Percentiles rank a stretch among this genome's conserved stretches.
Evolutionary conservation across 1,140 invertebrate species (phyloP).

Genomic region (Temnothorax longispinosus): DNA sequence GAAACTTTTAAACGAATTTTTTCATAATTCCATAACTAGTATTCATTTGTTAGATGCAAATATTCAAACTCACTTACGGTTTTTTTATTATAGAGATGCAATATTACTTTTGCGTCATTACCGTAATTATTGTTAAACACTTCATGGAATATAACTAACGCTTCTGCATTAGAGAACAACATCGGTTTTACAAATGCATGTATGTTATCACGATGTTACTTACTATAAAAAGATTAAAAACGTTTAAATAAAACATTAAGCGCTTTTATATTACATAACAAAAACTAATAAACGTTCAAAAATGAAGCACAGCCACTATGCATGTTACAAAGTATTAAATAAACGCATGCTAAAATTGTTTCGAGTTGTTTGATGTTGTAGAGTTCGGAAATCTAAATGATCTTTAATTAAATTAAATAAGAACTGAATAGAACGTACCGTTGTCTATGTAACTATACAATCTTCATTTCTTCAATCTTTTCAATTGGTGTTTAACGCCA

Average conservation of each 20-base stretch:
- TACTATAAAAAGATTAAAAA: slow-evolving; percentile 18
- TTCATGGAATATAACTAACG: slow-evolving; percentile 1
- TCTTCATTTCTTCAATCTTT: not conserved
- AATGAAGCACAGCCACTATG: slow-evolving; percentile 67
- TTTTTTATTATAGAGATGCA: not conserved
- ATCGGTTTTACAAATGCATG: slow-evolving; percentile 63
- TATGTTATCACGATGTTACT: slow-evolving; percentile 21
- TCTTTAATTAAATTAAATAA: slow-evolving; percentile 13
- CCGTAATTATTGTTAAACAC: not conserved
- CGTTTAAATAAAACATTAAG: slow-evolving; percentile 32
- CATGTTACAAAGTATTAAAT: slow-evolving; percentile 50
- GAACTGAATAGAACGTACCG: not conserved
- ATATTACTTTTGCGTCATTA: slow-evolving; percentile 12
- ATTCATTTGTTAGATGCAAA: not conserved
- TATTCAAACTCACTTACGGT: not conserved
- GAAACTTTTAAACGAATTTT: not conserved
- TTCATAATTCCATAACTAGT: not conserved
- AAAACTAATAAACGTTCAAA: slow-evolving; percentile 47
- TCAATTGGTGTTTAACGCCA: slow-evolving; percentile 8
- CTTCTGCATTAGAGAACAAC: slow-evolving; percentile 37
- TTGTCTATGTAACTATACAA: not conserved
- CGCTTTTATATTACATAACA: slow-evolving; percentile 22
- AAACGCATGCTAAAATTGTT: slow-evolving; percentile 20
- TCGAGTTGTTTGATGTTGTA: not conserved
- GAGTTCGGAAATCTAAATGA: not conserved